These are phyloP conservation scores for Anguilla marmorata DNA, from an alignment of 2,797 vertebrate genomes.

Conservation along the genomic window DNA sequence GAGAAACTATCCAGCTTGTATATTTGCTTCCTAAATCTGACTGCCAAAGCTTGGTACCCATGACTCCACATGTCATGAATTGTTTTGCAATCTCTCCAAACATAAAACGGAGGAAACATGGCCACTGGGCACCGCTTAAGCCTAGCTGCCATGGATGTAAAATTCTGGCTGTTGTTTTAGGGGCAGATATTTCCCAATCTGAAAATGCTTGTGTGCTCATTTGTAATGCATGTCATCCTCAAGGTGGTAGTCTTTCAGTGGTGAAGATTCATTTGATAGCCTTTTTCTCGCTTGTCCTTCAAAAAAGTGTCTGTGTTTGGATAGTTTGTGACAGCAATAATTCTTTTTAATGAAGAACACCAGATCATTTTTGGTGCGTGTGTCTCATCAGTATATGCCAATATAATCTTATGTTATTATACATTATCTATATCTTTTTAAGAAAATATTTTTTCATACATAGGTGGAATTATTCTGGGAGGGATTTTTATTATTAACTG, in stretches of 20 bases:
- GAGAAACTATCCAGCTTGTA: not conserved
- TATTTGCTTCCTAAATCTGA: not conserved
- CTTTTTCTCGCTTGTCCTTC: conserved; percentile 15
- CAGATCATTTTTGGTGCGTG: not conserved
- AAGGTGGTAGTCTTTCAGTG: not conserved
- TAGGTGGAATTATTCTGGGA: not conserved
- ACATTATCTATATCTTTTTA: not conserved
- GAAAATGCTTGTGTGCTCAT: not conserved
- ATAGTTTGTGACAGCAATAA: conserved; percentile 19
- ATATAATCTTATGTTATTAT: not conserved
- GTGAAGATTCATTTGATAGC: not conserved
- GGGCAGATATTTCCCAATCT: not conserved
- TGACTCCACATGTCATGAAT: not conserved
- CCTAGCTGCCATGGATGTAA: not conserved
- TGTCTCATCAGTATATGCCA: not conserved
- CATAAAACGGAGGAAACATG: not conserved
- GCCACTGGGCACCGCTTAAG: not conserved
- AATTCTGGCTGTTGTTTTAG: not conserved
- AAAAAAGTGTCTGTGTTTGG: conserved; percentile 12
- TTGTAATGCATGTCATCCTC: conserved; percentile 21
- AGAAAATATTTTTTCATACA: not conserved
- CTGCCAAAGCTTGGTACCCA: not conserved
- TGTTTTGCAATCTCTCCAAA: not conserved
- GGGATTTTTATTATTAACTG: not conserved
- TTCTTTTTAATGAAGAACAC: not conserved